Percentiles rank a stretch among this genome's conserved stretches.
These are phyloP conservation scores for Chelmon rostratus DNA, from an alignment of 2,797 vertebrate genomes.

Conservation along the genomic window DNA sequence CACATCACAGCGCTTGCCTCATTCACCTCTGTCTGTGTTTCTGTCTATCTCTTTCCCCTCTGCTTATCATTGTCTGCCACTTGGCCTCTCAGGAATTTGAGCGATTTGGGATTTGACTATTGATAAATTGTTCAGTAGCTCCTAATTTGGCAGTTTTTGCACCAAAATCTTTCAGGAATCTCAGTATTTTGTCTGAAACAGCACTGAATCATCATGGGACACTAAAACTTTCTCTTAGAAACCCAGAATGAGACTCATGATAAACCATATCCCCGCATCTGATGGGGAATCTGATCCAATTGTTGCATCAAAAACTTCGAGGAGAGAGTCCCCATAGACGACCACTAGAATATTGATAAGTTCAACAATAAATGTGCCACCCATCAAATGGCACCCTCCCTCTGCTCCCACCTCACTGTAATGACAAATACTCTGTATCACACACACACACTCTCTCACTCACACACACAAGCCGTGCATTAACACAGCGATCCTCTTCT, in stretches of 20 bases:
- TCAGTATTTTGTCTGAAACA: neutral
- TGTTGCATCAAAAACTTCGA: neutral
- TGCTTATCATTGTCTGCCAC: neutral
- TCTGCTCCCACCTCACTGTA: neutral
- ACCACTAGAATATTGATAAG: conserved; percentile 9
- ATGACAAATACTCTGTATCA: conserved; percentile 22
- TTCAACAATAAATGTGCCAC: conserved; percentile 13
- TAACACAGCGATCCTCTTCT: conserved; percentile 34
- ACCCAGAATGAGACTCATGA: neutral
- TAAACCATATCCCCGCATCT: neutral
- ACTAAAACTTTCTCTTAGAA: neutral
- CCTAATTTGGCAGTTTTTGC: neutral
- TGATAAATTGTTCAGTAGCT: neutral
- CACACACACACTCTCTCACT: neutral
- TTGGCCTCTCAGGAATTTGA: neutral
- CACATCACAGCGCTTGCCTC: conserved; percentile 2
- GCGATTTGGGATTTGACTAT: neutral
- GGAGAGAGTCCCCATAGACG: neutral
- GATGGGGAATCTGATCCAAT: neutral
- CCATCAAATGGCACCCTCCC: conserved; percentile 19
- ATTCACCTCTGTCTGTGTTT: neutral
- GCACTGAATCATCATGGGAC: neutral
- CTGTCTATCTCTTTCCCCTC: neutral
- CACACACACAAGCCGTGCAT: conserved; percentile 29
- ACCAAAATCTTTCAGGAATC: neutral